These are phyloP conservation scores for Heliconius nattereri DNA, from an alignment of 1,140 invertebrate genomes.

Conservation along the genomic window DNA sequence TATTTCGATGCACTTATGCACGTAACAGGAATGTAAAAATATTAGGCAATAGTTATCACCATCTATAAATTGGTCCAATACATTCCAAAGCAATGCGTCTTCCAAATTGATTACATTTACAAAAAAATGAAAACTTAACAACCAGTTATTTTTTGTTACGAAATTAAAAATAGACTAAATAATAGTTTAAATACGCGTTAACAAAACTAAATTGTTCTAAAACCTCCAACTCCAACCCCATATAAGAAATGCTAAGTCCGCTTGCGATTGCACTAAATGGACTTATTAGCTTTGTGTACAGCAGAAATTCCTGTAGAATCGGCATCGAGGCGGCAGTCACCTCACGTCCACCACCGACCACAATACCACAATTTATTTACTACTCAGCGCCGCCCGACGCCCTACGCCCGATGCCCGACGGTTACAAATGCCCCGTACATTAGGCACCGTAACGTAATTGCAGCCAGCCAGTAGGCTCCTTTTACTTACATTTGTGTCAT, in stretches of 20 bases:
- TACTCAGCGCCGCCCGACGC: constrained; percentile 28
- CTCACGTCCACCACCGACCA: constrained; percentile 37
- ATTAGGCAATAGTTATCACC: too few relatives aligned
- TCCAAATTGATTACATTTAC: too few relatives aligned
- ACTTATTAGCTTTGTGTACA: constrained; percentile 29
- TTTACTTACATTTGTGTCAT: constrained; percentile 17
- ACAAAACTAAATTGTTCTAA: background rate
- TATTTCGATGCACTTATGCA: too few relatives aligned
- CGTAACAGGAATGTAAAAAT: too few relatives aligned
- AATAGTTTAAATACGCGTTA: background rate
- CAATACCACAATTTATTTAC: constrained; percentile 40
- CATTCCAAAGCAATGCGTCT: too few relatives aligned
- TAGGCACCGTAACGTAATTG: constrained; percentile 31
- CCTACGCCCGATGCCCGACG: constrained; percentile 16
- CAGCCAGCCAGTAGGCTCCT: background rate
- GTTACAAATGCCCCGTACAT: constrained; percentile 35
- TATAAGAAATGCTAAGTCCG: background rate
- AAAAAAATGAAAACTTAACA: too few relatives aligned
- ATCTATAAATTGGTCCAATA: too few relatives aligned
- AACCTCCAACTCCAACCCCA: background rate
- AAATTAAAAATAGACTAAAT: too few relatives aligned
- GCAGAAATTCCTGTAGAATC: constrained; percentile 30
- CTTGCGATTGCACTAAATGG: constrained; percentile 24
- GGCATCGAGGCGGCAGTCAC: constrained; percentile 29
- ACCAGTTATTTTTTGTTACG: too few relatives aligned